Evolutionary conservation across 2,113 vertebrate species (phyloP).

Genomic region (Anas platyrhynchos): DNA sequence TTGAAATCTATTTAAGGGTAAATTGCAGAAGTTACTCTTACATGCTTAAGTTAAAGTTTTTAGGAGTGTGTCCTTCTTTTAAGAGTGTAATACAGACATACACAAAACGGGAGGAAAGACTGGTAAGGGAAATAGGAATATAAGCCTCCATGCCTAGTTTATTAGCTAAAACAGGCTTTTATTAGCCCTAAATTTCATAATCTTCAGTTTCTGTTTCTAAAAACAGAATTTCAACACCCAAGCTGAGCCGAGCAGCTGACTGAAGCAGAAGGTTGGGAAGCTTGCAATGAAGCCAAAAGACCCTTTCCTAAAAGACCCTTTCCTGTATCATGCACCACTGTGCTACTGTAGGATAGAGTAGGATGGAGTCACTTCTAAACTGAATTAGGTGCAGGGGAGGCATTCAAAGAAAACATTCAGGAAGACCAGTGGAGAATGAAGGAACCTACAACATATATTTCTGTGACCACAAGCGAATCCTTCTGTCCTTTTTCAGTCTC

Average conservation of each 20-base stretch:
- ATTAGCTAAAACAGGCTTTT: background rate
- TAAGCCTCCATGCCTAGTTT: background rate
- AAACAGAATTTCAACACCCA: background rate
- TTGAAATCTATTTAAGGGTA: slow-evolving; percentile 25
- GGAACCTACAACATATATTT: background rate
- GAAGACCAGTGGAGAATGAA: background rate
- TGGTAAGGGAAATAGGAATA: background rate
- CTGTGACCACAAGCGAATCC: background rate
- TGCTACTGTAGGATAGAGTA: no score
- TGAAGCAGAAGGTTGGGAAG: background rate
- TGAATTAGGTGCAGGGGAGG: background rate
- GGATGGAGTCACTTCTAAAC: background rate
- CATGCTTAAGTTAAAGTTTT: background rate
- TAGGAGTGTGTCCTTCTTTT: background rate
- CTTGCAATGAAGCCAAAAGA: background rate
- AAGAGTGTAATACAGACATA: background rate
- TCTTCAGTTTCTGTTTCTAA: background rate
- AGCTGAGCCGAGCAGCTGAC: background rate
- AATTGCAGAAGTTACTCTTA: background rate
- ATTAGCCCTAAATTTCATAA: rapidly evolving
- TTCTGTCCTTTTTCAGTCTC: background rate
- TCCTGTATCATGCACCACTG: no score
- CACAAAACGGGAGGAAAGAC: background rate
- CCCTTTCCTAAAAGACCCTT: background rate
- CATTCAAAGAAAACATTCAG: background rate